A percentile compares a stretch with the other conserved stretches of the same genome.
Evolutionary conservation across 2,888 invertebrate species (phyloP).

Genomic region (Megamerina dolium): DNA sequence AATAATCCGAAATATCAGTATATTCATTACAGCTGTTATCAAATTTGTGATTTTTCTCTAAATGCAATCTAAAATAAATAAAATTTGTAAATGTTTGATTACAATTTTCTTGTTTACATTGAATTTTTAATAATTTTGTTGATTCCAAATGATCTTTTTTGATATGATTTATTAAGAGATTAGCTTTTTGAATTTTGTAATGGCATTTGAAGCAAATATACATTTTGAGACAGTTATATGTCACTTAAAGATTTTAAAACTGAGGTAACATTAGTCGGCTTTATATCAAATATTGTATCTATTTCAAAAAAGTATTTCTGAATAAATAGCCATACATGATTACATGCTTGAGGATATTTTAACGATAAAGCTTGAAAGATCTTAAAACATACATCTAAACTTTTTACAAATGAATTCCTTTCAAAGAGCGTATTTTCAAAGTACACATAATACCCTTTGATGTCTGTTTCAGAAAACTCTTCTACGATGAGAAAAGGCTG

Average conservation of each 20-base stretch:
- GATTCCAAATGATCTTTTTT: conserved; percentile 13
- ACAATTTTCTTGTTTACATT: conserved; percentile 14
- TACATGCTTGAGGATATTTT: conserved; percentile 9
- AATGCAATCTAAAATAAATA: conserved; percentile 13
- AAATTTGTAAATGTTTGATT: conserved; percentile 16
- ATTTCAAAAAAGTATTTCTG: conserved; percentile 13
- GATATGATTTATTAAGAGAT: conserved; percentile 9
- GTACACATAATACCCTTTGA: too few species aligned
- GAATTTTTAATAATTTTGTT: conserved; percentile 9
- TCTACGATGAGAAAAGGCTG: too few species aligned
- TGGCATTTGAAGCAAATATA: conserved; percentile 13
- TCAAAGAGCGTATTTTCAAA: conserved; percentile 11
- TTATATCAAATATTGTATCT: conserved; percentile 8
- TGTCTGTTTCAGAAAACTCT: too few species aligned
- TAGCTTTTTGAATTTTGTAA: conserved; percentile 6
- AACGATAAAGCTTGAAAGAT: conserved; percentile 13
- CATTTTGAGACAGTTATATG: conserved; percentile 11
- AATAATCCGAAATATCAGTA: too few species aligned
- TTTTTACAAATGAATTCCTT: conserved; percentile 9
- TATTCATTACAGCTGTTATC: not conserved
- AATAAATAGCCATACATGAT: conserved; percentile 9
- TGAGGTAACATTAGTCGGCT: conserved; percentile 10
- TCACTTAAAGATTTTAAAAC: conserved; percentile 7
- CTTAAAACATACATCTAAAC: conserved; percentile 12
- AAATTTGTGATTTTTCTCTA: conserved; percentile 12